phyloP scores from a whole-genome alignment of 2,797 vertebrate species.

The Pangasius mekongensis region DNA sequence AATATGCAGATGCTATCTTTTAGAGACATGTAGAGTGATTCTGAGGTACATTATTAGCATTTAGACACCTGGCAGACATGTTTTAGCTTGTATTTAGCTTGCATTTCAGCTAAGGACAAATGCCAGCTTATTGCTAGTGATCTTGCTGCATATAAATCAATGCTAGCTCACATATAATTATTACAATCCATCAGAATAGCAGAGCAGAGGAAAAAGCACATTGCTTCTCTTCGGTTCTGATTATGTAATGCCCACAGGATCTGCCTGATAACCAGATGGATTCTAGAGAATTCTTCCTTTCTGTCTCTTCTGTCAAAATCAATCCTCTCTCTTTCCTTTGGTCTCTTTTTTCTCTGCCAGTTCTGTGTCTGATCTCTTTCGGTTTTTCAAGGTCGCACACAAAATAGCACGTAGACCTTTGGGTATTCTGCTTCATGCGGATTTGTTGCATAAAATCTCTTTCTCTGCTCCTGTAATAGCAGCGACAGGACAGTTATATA shows the following conservation, averaged over 20 bases:
- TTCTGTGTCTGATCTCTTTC: not conserved
- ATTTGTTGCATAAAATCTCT: conserved; percentile 6
- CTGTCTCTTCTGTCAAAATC: conserved; percentile 9
- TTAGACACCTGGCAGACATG: too few species aligned
- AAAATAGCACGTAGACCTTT: not conserved
- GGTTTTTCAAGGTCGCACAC: not conserved
- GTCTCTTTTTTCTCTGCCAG: conserved; percentile 12
- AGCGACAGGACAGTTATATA: not conserved
- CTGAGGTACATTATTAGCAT: not conserved
- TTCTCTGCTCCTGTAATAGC: not conserved
- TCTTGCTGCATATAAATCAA: not conserved
- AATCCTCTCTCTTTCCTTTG: conserved; percentile 2
- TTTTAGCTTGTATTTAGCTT: not conserved
- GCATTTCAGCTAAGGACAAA: not conserved
- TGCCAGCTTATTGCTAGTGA: not conserved
- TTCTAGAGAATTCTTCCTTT: conserved; percentile 7
- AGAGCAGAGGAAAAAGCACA: conserved; percentile 13
- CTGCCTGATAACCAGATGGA: not conserved
- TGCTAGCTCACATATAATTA: not conserved
- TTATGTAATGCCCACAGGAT: conserved; percentile 27
- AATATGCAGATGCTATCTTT: not conserved
- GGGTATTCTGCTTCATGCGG: conserved; percentile 12
- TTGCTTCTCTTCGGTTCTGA: not conserved
- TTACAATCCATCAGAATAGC: not conserved
- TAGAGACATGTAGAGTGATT: not conserved